Conservation (phyloP, 37 sponge, comb jelly and placozoan species). For the Crambe crambe region DNA sequence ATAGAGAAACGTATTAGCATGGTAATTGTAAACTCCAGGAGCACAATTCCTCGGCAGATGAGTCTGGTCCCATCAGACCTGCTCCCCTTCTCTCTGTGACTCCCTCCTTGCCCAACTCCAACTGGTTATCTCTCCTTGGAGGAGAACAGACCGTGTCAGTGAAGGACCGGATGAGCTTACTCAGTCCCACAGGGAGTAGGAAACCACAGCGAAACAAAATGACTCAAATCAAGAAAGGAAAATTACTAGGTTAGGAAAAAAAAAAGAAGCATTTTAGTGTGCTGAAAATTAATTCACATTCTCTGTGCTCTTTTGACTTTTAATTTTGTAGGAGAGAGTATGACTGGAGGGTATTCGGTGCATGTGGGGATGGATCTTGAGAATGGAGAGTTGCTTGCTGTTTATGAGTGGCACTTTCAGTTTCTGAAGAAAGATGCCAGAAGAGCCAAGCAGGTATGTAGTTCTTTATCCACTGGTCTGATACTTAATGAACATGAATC, state of each 20-base stretch:
- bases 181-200: background rate
- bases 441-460: slow-evolving; percentile 26
- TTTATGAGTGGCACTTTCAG: slow-evolving; percentile 73
- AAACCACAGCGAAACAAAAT: background rate
- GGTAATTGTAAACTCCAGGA: background rate
- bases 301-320: too few species aligned
- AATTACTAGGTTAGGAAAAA: slow-evolving; percentile 48
- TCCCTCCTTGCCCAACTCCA: slow-evolving; percentile 2
- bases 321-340: slow-evolving; percentile 43
- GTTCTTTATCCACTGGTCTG: background rate
- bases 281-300: too few species aligned
- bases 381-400: slow-evolving; percentile 60
- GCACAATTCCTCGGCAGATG: background rate
- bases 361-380: slow-evolving; percentile 57
- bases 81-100: slow-evolving; percentile 5
- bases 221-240: slow-evolving; percentile 48
- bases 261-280: background rate
- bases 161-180: background rate
- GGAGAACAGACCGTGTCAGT: background rate
- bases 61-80: background rate
- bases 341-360: slow-evolving; percentile 47
- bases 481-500: background rate
- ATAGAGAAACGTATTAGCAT: too few species aligned
- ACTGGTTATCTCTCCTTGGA: background rate
- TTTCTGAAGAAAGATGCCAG: slow-evolving; percentile 24